Evolutionary conservation across 2,797 vertebrate species (phyloP), one percentile per base, ranked within the genome.

Genomic region (Pseudomugil tenellus): DNA sequence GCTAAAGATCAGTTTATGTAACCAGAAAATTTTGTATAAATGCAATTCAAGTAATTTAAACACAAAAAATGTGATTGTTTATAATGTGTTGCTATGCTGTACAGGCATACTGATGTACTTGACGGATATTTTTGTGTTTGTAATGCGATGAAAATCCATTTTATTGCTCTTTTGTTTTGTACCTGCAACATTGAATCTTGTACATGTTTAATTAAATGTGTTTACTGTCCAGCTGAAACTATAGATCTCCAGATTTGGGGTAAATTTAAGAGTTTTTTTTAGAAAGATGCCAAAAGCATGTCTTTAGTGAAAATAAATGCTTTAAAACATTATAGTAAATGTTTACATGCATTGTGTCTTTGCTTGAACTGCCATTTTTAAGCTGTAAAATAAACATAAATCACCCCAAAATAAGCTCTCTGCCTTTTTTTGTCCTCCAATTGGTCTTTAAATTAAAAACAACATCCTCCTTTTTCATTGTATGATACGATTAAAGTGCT

Each of bases 1-100:
- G 76, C 68, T 75, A 58, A 61, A 72, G n/a, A 71, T 64, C 69
- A 48, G 48, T 87, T 85, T 81, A 83, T 78, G 77, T 78, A 85
- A 81, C 74, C 0, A 9, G 53, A 59, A 54, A 67, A 72, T 61
- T 68, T 29, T 35, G 72, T 63, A 21, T 63, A 54, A 31, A 23
- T 66, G 17, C 21, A 1, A 0, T 28, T 76, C 29, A 3, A 7
- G 28, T 57, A 48, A 31, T 69, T 25, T 10, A n/a, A 58, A 51
- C 57, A 34, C 35, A 54, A 51, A 21, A 26, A 71, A 73, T 54
- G 46, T 31, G 58, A 61, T 70, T 28, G 39, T 29, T 63, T n/a
- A 54, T 7, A 49, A 67, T 34, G 67, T 66, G 17, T 39, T 49
- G 31, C 63, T 34, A 17, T 39, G 31, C 32, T 19, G 16, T 3